These are phyloP conservation scores for cattle (Bos taurus) DNA, from an alignment of 2,113 vertebrate species.

Conservation along the genomic window DNA sequence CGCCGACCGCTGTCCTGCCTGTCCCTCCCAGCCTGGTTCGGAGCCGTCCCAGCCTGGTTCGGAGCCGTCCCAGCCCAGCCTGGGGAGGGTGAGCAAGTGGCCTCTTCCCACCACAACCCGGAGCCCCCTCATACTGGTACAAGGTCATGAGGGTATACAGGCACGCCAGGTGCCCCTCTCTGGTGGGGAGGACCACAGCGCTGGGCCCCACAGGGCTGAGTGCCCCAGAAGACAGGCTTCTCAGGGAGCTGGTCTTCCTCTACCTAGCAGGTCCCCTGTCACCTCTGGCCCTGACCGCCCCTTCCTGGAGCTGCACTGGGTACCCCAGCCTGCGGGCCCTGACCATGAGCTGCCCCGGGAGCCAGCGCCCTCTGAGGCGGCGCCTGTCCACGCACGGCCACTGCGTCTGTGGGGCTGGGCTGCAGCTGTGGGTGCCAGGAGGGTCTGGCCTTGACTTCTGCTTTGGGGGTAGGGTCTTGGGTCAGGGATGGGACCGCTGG, in stretches of 20 bases:
- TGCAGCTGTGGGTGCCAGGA: not conserved
- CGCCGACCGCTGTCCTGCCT: too few relatives aligned
- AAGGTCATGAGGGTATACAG: not conserved
- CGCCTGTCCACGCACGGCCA: not conserved
- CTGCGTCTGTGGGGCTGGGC: too few relatives aligned
- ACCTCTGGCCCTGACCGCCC: not conserved
- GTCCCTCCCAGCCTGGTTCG: not conserved
- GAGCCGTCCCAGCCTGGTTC: too few relatives aligned
- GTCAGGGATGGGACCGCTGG: not conserved
- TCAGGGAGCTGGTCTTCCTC: not conserved
- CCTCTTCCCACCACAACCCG: not conserved
- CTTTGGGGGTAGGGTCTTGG: not conserved
- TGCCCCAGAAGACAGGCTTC: not conserved
- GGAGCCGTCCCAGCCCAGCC: not conserved
- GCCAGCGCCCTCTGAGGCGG: not conserved
- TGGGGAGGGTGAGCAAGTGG: not conserved
- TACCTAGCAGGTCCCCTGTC: not conserved
- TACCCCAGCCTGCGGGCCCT: not conserved
- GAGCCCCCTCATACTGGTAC: not conserved
- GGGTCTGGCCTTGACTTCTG: not conserved
- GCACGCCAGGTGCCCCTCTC: accelerated
- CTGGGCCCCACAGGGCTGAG: not conserved
- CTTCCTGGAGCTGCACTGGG: not conserved
- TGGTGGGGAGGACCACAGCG: not conserved
- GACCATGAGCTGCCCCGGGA: not conserved